Evolutionary conservation across 92 coral and sea anemone genomes (phyloP).

Genomic region (Palythoa caribaeorum): DNA sequence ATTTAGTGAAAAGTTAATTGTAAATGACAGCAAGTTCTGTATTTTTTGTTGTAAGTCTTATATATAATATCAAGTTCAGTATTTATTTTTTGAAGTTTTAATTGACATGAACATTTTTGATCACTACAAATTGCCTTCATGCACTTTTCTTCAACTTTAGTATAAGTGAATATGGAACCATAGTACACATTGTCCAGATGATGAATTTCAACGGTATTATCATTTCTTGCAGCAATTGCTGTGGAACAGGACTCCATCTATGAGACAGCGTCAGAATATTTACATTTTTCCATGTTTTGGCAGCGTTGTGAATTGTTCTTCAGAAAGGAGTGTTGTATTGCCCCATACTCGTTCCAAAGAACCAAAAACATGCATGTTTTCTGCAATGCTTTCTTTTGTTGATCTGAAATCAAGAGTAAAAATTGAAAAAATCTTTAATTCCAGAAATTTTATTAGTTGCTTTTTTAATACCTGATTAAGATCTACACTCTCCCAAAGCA

Average conservation of each 20-base stretch:
- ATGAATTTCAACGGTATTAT: too few relatives aligned
- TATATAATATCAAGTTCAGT: background rate
- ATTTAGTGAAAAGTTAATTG: background rate
- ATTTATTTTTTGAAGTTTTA: background rate
- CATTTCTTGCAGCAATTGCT: too few relatives aligned
- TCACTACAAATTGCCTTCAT: conserved; percentile 17
- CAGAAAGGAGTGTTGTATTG: too few relatives aligned
- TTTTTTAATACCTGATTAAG: too few relatives aligned
- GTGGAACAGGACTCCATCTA: background rate
- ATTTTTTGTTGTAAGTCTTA: background rate
- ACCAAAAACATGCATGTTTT: background rate
- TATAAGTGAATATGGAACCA: conserved; percentile 46
- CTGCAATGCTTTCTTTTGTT: background rate
- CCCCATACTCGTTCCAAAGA: too few relatives aligned
- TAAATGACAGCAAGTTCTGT: background rate
- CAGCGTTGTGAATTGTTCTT: too few relatives aligned
- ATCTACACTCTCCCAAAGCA: too few relatives aligned
- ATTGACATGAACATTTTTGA: conserved; percentile 35
- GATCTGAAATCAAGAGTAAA: too few relatives aligned
- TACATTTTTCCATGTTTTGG: conserved; percentile 34
- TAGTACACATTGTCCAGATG: conserved; percentile 2
- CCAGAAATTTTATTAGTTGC: background rate
- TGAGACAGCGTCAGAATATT: background rate
- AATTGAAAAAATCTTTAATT: too few relatives aligned
- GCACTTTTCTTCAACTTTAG: conserved; percentile 50